Conservation (phyloP, 2,888 invertebrate genomes). For the Sinhomidia bicolor region DNA sequence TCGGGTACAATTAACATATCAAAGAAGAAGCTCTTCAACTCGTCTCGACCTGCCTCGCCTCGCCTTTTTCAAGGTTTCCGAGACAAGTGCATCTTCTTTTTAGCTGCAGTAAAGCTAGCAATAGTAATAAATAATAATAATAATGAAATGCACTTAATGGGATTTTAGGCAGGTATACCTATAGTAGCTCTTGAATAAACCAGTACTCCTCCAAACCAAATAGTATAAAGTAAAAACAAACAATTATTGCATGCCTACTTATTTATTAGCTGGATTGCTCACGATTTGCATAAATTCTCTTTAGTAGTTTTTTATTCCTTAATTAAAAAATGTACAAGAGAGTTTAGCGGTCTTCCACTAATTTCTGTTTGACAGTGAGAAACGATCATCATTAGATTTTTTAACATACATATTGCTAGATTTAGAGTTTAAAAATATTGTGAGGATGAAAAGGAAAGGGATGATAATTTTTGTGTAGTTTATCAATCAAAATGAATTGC, state of each 20-base stretch:
- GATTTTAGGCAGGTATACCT: neutral
- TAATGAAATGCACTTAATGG: slow-evolving; percentile 38
- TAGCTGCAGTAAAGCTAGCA: neutral
- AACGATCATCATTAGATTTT: neutral
- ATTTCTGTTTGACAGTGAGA: slow-evolving; percentile 52
- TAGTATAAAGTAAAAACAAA: slow-evolving; percentile 42
- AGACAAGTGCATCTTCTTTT: slow-evolving; percentile 40
- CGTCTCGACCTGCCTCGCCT: slow-evolving; percentile 18
- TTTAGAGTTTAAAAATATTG: neutral
- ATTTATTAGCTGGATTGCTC: slow-evolving; percentile 6
- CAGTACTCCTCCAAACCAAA: neutral
- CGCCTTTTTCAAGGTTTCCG: slow-evolving; percentile 39
- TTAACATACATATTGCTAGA: neutral
- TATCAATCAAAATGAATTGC: slow-evolving; percentile 35
- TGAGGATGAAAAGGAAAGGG: slow-evolving; percentile 41
- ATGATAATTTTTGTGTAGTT: slow-evolving; percentile 32
- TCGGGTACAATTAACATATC: slow-evolving; percentile 61
- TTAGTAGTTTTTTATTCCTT: slow-evolving; percentile 1
- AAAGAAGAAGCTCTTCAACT: slow-evolving; percentile 41
- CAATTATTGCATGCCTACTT: slow-evolving; percentile 32
- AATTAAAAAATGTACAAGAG: slow-evolving; percentile 18
- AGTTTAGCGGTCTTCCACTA: neutral
- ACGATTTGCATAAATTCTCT: slow-evolving; percentile 21
- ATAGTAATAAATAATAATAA: slow-evolving; percentile 31
- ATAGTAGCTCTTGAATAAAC: neutral